Percentiles rank a stretch among this genome's conserved stretches.
Conservation (phyloP, 2,113 vertebrate genomes). For the Grammomys surdaster region DNA sequence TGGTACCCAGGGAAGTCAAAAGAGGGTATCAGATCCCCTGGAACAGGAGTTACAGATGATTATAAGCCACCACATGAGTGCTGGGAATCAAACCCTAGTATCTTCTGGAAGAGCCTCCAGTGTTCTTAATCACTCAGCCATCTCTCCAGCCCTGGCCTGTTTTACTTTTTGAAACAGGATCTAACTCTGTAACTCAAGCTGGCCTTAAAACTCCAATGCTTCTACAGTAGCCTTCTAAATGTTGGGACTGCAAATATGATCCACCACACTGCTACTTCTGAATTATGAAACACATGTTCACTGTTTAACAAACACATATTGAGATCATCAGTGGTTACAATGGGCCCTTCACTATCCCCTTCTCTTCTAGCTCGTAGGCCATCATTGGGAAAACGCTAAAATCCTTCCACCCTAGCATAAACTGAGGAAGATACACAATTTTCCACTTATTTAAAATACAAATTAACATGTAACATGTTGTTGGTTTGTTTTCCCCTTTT, state of each 20-base stretch:
- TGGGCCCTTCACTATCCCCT: neutral
- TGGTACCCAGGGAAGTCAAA: neutral
- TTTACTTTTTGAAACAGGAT: neutral
- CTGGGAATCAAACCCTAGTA: neutral
- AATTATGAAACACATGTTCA: conserved; percentile 37
- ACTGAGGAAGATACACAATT: neutral
- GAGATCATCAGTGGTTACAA: neutral
- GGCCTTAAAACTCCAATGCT: neutral
- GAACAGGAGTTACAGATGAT: neutral
- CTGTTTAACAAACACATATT: conserved; percentile 18
- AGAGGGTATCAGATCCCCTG: neutral
- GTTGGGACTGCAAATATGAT: neutral
- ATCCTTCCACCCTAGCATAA: neutral
- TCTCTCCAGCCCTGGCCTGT: neutral
- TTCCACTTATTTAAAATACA: conserved; percentile 40
- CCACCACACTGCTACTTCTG: neutral
- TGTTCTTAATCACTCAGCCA: neutral
- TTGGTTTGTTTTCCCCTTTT: neutral
- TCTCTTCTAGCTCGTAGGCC: neutral
- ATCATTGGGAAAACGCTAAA: neutral
- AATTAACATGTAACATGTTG: neutral
- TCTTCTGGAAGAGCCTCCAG: neutral
- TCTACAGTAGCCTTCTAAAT: neutral
- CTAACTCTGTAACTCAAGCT: neutral
- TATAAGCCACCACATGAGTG: neutral